Evolutionary conservation across 2,888 invertebrate genomes (phyloP).

Genomic region (Listrodromus nycthemerus): DNA sequence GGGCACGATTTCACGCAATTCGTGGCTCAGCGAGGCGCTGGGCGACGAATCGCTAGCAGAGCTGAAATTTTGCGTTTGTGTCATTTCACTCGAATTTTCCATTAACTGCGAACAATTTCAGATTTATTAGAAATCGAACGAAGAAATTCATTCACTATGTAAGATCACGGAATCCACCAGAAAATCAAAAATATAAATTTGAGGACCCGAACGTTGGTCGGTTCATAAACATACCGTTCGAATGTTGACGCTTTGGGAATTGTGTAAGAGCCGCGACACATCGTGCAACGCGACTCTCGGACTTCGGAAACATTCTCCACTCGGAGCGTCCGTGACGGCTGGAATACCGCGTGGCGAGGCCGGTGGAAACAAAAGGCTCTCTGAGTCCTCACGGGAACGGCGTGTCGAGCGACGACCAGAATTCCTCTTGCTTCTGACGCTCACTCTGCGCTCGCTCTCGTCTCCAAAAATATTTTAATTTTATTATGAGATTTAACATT

Average conservation of each 20-base stretch:
- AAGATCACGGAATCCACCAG: no score
- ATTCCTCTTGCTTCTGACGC: conserved; percentile 70
- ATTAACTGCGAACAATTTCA: conserved; percentile 51
- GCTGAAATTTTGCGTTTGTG: conserved; percentile 16
- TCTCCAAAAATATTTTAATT: conserved; percentile 30
- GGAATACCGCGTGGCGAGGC: neutral
- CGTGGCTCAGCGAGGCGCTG: neutral
- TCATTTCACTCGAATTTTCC: conserved; percentile 50
- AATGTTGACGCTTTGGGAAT: conserved; percentile 79
- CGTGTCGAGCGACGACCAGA: conserved; percentile 73
- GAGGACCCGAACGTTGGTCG: no score
- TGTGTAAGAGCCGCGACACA: conserved; percentile 78
- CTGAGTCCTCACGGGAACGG: conserved; percentile 71
- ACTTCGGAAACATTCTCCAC: conserved; percentile 71
- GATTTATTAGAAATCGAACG: neutral
- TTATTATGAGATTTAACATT: neutral
- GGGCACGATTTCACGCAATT: neutral
- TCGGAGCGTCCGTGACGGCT: conserved; percentile 11
- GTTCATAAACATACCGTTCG: conserved; percentile 57
- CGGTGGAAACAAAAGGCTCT: conserved; percentile 66
- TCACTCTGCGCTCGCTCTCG: conserved; percentile 69
- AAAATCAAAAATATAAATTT: no score
- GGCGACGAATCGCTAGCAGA: no score
- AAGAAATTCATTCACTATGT: no score
- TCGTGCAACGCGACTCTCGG: conserved; percentile 80